A percentile compares a stretch with the other conserved stretches of the same genome.
phyloP scores from a whole-genome alignment of 2,113 vertebrate genomes.

The Nibea albiflora region DNA sequence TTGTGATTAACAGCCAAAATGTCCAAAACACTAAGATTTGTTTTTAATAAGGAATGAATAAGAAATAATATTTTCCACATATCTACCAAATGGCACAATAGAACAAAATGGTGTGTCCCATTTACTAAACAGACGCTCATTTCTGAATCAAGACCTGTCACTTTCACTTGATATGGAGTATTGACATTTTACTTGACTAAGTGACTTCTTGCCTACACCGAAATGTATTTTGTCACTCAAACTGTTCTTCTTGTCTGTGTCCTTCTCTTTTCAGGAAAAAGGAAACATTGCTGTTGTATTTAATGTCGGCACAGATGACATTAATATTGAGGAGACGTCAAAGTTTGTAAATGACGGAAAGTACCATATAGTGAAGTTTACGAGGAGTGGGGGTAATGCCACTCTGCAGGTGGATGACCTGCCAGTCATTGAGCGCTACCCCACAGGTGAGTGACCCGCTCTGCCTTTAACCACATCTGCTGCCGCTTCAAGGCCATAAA shows the following conservation, averaged over 20 bases:
- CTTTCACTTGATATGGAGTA: too few species aligned
- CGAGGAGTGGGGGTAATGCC: slow-evolving; percentile 98
- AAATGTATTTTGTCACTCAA: slow-evolving; percentile 16
- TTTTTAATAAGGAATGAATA: too few species aligned
- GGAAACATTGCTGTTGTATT: slow-evolving; percentile 98
- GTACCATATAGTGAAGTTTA: slow-evolving; percentile 99
- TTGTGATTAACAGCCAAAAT: neutral
- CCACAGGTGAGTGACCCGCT: slow-evolving; percentile 92
- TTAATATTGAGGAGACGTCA: slow-evolving; percentile 96
- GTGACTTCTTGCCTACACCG: neutral
- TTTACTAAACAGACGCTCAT: too few species aligned
- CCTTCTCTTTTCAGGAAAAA: slow-evolving; percentile 87
- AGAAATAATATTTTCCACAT: neutral
- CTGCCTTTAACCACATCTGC: slow-evolving; percentile 33
- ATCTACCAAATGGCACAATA: neutral
- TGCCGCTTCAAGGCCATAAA: slow-evolving; percentile 31
- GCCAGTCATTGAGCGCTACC: slow-evolving; percentile 97
- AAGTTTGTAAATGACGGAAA: slow-evolving; percentile 99
- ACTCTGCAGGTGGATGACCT: slow-evolving; percentile 99
- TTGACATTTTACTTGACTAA: too few species aligned
- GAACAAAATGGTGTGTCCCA: neutral
- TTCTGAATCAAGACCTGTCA: too few species aligned
- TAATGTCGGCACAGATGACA: slow-evolving; percentile 99
- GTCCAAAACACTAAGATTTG: neutral
- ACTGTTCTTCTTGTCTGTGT: slow-evolving; percentile 33